phyloP scores from a whole-genome alignment of 2,797 vertebrate species.

The Alca torda region DNA sequence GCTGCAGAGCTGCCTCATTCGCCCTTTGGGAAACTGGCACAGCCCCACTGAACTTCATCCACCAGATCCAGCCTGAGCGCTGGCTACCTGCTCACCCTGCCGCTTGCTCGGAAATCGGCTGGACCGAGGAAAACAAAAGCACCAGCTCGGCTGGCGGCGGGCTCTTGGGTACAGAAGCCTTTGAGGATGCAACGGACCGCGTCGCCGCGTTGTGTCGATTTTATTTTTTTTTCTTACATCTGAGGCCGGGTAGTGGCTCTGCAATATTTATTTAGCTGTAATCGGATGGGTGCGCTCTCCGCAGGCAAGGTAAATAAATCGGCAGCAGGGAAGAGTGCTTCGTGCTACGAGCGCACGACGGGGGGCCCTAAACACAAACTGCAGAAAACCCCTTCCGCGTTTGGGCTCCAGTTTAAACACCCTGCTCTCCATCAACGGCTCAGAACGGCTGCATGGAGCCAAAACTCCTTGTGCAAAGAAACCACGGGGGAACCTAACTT shows the following conservation, averaged over 20 bases:
- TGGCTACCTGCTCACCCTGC: not conserved
- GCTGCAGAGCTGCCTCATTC: not conserved
- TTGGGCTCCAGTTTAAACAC: not conserved
- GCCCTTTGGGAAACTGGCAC: not conserved
- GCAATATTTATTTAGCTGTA: not conserved
- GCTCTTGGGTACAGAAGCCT: not conserved
- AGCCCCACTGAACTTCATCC: not conserved
- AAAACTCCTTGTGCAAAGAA: not conserved
- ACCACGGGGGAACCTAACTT: not conserved
- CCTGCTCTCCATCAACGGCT: not conserved
- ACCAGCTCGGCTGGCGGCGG: not conserved
- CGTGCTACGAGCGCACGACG: accelerated
- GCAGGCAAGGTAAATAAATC: not conserved
- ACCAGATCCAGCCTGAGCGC: accelerated
- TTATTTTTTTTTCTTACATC: too few relatives aligned
- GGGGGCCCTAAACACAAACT: not conserved
- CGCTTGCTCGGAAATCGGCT: not conserved
- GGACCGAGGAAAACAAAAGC: not conserved
- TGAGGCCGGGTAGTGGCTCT: not conserved
- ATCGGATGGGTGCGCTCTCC: not conserved
- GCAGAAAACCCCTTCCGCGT: too few relatives aligned
- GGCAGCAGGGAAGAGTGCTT: not conserved
- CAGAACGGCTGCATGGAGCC: not conserved
- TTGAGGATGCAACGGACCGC: not conserved
- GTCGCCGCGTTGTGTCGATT: accelerated